phyloP scores from a whole-genome alignment of 2,113 vertebrate genomes.

The Lepidothrix coronata region DNA sequence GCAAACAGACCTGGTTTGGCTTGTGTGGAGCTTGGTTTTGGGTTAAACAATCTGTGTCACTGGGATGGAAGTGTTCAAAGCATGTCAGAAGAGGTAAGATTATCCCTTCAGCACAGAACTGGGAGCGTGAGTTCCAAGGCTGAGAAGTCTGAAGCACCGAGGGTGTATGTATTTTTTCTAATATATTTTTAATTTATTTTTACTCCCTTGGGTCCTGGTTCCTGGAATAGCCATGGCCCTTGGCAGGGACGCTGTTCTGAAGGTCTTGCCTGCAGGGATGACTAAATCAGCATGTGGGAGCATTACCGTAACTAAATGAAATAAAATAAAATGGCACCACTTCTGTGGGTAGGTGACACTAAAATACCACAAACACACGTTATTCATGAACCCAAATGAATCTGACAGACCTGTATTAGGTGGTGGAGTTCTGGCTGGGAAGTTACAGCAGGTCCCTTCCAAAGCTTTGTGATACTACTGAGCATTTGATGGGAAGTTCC shows the following conservation, averaged over 20 bases:
- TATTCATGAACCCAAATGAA: fast-evolving
- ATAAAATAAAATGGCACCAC: not conserved
- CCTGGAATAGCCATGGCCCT: not conserved
- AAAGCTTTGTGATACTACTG: not conserved
- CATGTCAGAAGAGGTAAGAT: not conserved
- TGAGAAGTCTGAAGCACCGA: not conserved
- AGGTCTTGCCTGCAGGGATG: not conserved
- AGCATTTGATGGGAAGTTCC: not conserved
- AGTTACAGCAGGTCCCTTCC: not conserved
- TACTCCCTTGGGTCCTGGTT: not conserved
- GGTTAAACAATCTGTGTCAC: fast-evolving
- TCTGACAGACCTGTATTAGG: not conserved
- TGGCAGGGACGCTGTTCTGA: not conserved
- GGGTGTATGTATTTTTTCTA: not conserved
- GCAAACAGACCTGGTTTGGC: fast-evolving
- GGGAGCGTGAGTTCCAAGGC: not conserved
- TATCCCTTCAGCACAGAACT: not conserved
- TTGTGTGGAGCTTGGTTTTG: not conserved
- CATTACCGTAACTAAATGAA: not conserved
- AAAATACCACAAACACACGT: fast-evolving
- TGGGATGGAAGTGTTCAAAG: not conserved
- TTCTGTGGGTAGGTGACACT: not conserved
- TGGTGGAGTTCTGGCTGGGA: not conserved
- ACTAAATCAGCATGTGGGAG: not conserved
- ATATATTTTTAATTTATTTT: not conserved